These are phyloP conservation scores for Schizopygopsis pylzovi DNA, from an alignment of 2,797 vertebrate genomes.

Conservation along the genomic window DNA sequence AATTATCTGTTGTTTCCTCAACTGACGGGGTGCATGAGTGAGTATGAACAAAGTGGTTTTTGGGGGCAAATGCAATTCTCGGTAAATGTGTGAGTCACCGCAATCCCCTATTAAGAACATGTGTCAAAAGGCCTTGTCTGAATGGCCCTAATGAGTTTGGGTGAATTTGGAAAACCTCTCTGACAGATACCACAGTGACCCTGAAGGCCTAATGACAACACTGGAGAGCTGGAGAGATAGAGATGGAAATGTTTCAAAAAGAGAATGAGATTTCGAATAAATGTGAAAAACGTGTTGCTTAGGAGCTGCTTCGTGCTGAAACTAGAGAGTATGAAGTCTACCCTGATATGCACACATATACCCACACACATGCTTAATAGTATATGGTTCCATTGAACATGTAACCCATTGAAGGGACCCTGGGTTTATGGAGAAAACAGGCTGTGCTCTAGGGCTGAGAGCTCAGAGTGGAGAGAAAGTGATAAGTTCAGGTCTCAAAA, in stretches of 20 bases:
- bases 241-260: conserved; percentile 7
- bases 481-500: conserved; percentile 1
- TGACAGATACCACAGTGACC: conserved; percentile 12
- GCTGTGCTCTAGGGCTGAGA: not conserved
- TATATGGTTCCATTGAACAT: not conserved
- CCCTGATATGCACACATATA: not conserved
- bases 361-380: conserved; percentile 23
- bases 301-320: not conserved
- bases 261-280: not conserved
- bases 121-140: conserved; percentile 67
- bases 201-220: not conserved
- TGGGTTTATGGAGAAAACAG: not conserved
- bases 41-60: conserved; percentile 47
- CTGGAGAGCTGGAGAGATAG: not conserved
- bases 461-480: not conserved
- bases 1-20: conserved; percentile 33
- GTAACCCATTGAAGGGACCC: not conserved
- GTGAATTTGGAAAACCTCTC: conserved; percentile 37
- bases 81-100: conserved; percentile 74
- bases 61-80: conserved; percentile 59
- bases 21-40: conserved; percentile 39
- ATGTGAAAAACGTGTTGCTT: conserved; percentile 3
- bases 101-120: conserved; percentile 53
- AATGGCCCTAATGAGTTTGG: conserved; percentile 57
- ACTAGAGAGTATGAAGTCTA: not conserved